Conservation (phyloP, 2,797 vertebrate species). For the Channallabes apus region DNA sequence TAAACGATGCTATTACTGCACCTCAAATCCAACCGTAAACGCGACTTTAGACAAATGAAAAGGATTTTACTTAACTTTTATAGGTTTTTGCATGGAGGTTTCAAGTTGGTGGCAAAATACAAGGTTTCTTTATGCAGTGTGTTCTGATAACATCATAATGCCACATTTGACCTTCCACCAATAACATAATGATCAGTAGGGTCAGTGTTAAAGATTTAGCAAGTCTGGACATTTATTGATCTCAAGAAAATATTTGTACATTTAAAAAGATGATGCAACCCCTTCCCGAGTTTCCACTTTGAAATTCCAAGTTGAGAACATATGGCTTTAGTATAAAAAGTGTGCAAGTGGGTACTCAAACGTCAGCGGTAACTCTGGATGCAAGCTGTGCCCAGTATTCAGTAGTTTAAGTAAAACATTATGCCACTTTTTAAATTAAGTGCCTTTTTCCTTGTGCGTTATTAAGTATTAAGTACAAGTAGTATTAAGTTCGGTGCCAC, state of each 20-base stretch:
- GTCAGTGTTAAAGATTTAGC: neutral
- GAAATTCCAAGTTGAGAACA: neutral
- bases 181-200: neutral
- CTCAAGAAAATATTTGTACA: neutral
- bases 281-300: neutral
- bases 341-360: neutral
- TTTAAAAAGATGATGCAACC: no score
- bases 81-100: neutral
- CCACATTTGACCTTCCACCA: neutral
- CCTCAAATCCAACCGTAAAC: neutral
- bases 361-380: neutral
- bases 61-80: neutral
- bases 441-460: no score
- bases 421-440: no score
- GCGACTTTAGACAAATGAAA: neutral
- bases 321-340: neutral
- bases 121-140: neutral
- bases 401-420: neutral
- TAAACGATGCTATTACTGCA: conserved; percentile 14
- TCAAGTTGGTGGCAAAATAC: neutral
- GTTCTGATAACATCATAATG: neutral
- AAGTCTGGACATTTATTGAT: neutral
- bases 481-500: neutral
- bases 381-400: neutral
- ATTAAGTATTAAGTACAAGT: neutral